phyloP scores from a whole-genome alignment of 2,113 vertebrate species.

The Psittacula cyanocephala region DNA sequence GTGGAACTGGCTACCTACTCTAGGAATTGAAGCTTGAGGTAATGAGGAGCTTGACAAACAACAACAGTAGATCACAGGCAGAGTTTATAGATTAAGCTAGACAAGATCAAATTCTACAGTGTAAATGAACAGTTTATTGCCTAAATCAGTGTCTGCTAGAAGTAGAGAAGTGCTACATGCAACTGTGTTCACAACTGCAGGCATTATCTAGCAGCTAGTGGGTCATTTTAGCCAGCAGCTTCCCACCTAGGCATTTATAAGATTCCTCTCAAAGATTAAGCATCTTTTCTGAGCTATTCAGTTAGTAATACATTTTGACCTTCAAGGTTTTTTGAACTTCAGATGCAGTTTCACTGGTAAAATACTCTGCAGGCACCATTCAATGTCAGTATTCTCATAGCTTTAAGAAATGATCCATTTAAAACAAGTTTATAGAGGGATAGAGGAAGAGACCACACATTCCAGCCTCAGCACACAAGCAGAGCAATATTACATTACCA shows the following conservation, averaged over 20 bases:
- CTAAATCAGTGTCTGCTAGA: neutral
- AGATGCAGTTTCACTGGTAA: neutral
- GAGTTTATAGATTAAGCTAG: neutral
- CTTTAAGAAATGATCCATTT: neutral
- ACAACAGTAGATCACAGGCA: neutral
- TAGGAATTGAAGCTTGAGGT: neutral
- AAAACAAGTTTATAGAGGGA: neutral
- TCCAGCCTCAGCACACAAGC: neutral
- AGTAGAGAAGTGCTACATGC: neutral
- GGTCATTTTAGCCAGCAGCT: neutral
- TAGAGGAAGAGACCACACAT: neutral
- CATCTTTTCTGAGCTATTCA: neutral
- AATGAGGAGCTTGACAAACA: neutral
- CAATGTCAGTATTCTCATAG: neutral
- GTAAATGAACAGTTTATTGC: neutral
- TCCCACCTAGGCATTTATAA: neutral
- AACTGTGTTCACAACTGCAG: neutral
- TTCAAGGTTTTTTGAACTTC: neutral
- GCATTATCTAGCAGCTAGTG: neutral
- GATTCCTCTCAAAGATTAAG: neutral
- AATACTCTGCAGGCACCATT: neutral
- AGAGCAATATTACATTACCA: neutral
- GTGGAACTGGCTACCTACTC: neutral
- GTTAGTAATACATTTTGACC: neutral
- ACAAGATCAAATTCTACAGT: neutral